Evolutionary conservation across 2,888 invertebrate genomes (phyloP).

Genomic region (Trachelus troglodyta): DNA sequence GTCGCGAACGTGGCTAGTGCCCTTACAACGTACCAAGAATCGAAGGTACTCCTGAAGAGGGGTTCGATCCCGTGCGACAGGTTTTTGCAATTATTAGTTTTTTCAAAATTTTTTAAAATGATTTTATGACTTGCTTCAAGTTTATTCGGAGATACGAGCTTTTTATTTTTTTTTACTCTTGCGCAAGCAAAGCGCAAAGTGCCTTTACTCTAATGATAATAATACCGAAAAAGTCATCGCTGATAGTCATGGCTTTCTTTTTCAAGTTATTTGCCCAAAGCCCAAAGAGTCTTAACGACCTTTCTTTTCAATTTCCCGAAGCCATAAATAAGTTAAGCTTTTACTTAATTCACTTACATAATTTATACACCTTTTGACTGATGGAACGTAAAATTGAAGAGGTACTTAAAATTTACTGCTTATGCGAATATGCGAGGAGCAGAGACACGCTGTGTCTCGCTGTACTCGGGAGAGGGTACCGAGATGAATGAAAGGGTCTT

Average conservation of each 20-base stretch:
- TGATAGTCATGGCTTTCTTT: background rate
- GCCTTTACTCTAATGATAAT: background rate
- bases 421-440: background rate
- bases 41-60: background rate
- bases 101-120: no score
- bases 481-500: background rate
- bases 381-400: slow-evolving; percentile 1
- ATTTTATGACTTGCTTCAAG: no score
- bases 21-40: background rate
- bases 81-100: background rate
- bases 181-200: background rate
- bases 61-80: background rate
- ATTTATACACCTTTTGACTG: slow-evolving; percentile 5
- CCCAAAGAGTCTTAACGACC: background rate
- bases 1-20: background rate
- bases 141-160: no score
- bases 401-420: slow-evolving; percentile 6
- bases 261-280: background rate
- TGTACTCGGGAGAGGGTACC: background rate
- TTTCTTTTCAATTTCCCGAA: background rate
- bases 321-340: background rate
- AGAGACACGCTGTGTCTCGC: background rate
- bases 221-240: background rate
- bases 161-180: background rate
- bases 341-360: slow-evolving; percentile 3